Evolutionary conservation across 2,888 invertebrate genomes (phyloP), one percentile per base, ranked within the genome.

Genomic region (Sturmia bella): DNA sequence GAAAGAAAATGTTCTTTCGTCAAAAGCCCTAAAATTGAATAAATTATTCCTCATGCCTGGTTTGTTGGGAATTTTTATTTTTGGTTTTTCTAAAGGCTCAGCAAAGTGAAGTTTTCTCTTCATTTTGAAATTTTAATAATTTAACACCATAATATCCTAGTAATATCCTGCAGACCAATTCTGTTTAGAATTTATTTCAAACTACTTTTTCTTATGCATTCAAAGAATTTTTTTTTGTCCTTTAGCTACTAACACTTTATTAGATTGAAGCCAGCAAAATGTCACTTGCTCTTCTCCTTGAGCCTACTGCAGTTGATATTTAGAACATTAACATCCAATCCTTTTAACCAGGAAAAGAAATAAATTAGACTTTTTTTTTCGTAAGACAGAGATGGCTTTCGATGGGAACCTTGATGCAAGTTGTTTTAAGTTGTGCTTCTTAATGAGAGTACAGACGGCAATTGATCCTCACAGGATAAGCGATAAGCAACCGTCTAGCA

Each of bases 231-330:
- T 15, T 37, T 56, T 32, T 12, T n/a, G 13, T 21, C 15, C 45
- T 45, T 48, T 6, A 57, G 24, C 45, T 27, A 13, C 41, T 52
- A n/a, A 19, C 12, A 27, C 27, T 15, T 24, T 24, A 48, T 19
- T 17, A 19, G 15, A 54, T 5, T 54, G 21, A 50, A 27, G 32
- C 15, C 21, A 41, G 32, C 21, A 57, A 27, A 27, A 27, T 4
- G 70, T 57, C 32, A 56, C 37, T n/a, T n/a, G n/a, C n/a, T n/a
- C n/a, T 63, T 15, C 56, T 66, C 43, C 19, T 48, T 68, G 68
- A 73, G 73, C 73, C 77, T 76, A 80, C 82, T 82, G 82, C 82
- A 78, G 74, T 78, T 82, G 78, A 82, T 78, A 66, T 82, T 74
- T 50, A 21, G 45, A 64, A 78, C 64, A 82, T 78, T 78, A 82